Conservation (phyloP, 1,140 invertebrate genomes). For the Phocides pigmalion region DNA sequence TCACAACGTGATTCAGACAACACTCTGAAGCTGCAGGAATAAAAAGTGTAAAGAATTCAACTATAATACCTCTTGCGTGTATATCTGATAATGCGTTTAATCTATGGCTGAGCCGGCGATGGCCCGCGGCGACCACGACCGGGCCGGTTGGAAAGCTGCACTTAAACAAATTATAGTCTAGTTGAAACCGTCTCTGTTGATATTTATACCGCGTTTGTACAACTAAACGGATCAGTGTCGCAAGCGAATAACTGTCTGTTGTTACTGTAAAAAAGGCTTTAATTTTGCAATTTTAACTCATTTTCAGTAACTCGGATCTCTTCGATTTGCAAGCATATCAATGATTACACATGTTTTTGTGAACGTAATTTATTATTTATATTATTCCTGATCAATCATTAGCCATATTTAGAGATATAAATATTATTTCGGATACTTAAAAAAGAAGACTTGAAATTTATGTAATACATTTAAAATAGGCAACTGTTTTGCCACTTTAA, state of each 20-base stretch:
- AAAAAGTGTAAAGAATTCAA: slow-evolving; percentile 27
- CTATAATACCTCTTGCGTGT: slow-evolving; percentile 44
- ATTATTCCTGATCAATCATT: too few relatives aligned
- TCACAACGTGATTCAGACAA: too few relatives aligned
- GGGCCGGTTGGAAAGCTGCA: slow-evolving; percentile 53
- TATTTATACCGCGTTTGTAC: slow-evolving; percentile 33
- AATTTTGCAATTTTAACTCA: not conserved
- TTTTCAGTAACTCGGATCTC: too few relatives aligned
- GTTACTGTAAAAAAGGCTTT: not conserved
- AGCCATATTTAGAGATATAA: too few relatives aligned
- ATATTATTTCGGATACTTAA: too few relatives aligned
- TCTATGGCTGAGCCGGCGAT: slow-evolving; percentile 48
- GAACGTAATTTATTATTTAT: too few relatives aligned
- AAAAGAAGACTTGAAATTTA: too few relatives aligned
- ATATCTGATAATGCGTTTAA: slow-evolving; percentile 41
- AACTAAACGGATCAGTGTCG: slow-evolving; percentile 19
- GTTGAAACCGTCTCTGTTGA: slow-evolving; percentile 40
- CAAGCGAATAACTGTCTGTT: slow-evolving; percentile 1
- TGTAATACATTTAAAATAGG: not conserved
- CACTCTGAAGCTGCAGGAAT: not conserved
- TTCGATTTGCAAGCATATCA: too few relatives aligned
- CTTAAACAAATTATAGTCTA: slow-evolving; percentile 47
- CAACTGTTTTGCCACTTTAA: slow-evolving; percentile 10
- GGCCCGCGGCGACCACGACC: slow-evolving; percentile 66
- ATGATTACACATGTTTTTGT: too few relatives aligned